Evolutionary conservation across 2,113 vertebrate genomes (phyloP), one percentile per base, ranked within the genome.

Genomic region (Pelvicachromis taeniatus): DNA sequence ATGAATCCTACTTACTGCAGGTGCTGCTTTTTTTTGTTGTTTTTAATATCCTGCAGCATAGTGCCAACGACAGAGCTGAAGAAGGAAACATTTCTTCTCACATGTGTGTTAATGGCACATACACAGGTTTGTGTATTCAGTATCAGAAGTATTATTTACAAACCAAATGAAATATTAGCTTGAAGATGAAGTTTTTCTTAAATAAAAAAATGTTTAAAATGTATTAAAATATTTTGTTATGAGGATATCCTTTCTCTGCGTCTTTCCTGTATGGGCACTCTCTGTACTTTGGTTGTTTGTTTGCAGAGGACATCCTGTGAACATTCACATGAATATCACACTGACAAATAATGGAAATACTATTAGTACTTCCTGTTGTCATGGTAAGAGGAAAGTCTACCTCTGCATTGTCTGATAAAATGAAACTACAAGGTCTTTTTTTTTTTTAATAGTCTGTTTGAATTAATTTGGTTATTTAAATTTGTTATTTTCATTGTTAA

Each of bases 31-130:
- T 78, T 33, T 75, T 70, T n/a, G n/a, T n/a, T n/a, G n/a, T n/a
- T 1, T 50, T 61, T 29, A 61, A 81, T 77, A 59, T 92, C 81
- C 88, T 88, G 89, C 48, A 87, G 84, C 82, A 81, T 8, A 17
- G 16, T 42, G 6, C 13, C 29, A 16, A 19, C 11, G n/a, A n/a
- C 33, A 48, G 50, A 52, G 81, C 3, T 10, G 77, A 70, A 59
- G 2, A 33, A 70, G 33, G 53, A 16, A 12, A 70, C 38, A 40
- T 3, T 14, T 80, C 75, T 75, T 77, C 40, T 53, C 11, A 35
- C 38, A 35, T 1, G 0, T 78, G 38, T 55, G 10, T 65, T 31
- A 38, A 45, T 65, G 35, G 19, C 50, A n/a, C 17, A 45, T 19
- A 21, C 12, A 0, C 5, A 42, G 7, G 40, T 3, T 40, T n/a